Evolutionary conservation across 2,797 vertebrate genomes (phyloP), one percentile per base, ranked within the genome.

Genomic region (Tenualosa thibaudeaui): DNA sequence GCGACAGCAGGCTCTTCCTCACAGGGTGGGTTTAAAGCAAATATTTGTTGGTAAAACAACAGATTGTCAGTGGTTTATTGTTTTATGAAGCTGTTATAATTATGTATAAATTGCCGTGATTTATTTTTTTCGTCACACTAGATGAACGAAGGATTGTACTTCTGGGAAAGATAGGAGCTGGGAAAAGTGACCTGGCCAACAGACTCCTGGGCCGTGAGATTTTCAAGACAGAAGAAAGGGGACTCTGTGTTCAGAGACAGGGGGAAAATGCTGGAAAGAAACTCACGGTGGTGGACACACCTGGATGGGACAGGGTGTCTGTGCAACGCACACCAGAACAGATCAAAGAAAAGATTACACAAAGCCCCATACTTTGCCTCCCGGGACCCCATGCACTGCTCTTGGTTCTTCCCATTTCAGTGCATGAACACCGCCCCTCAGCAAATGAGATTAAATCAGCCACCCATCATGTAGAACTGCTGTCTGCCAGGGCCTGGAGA

Each of bases 101-200:
- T 9, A 13, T 15, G 3, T 13, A 53, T 53, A 53, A 13, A 3
- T 3, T 13, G 10, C 12, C 2, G 3, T 53, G 51, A 13, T 13
- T 53, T 53, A 15, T 3, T 53, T 53, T 13, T 53, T 53, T 53
- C 3, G 3, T 15, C 17, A 15, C 17, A 15, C 12, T 5, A 56
- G 54, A 56, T 56, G 88, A 83, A 1, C 17, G 88, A 13, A 53
- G 51, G 62, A 87, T 93, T 24, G 88, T 93, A 24, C 85, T 92
- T 1, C 24, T 93, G 83, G 91, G 90, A 5, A 91, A 90, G 85
- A 89, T 82, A 1, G 89, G 90, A 81, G 86, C 83, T 26, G 91
- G 90, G 49, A 93, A 90, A 62, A 91, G 90, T 2, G 84, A 89
- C 2, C 88, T 89, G 0, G 89, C 88, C 3, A 91, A 90, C 58